A percentile compares a stretch with the other conserved stretches of the same genome.
These are phyloP conservation scores for Lepidonotus clava DNA, from an alignment of 2,888 invertebrate species.

Conservation along the genomic window DNA sequence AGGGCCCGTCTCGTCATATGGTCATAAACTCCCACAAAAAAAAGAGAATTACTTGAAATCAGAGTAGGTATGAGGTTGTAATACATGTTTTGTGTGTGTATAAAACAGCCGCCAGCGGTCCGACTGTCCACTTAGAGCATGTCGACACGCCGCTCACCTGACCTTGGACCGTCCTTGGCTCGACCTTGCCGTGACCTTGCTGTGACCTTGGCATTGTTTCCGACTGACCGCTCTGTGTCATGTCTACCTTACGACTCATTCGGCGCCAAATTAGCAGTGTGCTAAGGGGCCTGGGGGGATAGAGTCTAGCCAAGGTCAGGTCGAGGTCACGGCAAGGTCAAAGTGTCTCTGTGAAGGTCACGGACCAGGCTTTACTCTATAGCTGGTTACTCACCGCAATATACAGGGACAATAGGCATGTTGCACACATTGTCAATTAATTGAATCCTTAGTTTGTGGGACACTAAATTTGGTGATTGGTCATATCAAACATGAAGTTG, in stretches of 20 bases:
- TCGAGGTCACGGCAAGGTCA: not conserved
- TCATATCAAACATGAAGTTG: too few relatives aligned
- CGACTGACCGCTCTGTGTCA: not conserved
- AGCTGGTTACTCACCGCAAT: not conserved
- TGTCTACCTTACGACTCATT: not conserved
- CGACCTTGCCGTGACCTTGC: constrained; percentile 12
- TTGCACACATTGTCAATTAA: too few relatives aligned
- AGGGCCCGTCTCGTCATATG: too few relatives aligned
- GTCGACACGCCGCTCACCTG: constrained; percentile 11
- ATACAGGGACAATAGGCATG: too few relatives aligned
- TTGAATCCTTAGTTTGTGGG: too few relatives aligned
- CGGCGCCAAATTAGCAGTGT: not conserved
- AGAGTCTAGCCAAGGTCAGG: not conserved
- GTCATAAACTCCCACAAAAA: too few relatives aligned
- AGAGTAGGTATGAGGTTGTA: too few relatives aligned
- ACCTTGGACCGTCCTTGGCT: not conserved
- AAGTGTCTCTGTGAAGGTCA: not conserved
- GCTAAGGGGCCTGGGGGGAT: not conserved
- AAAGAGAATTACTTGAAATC: too few relatives aligned
- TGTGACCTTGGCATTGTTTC: constrained; percentile 10
- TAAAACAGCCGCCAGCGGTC: too few relatives aligned
- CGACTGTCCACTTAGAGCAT: constrained; percentile 15
- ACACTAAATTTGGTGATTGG: too few relatives aligned
- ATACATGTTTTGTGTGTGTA: too few relatives aligned
- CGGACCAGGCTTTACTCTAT: not conserved